phyloP scores from a whole-genome alignment of 2,888 invertebrate species.

The Callyntrura sp. region DNA sequence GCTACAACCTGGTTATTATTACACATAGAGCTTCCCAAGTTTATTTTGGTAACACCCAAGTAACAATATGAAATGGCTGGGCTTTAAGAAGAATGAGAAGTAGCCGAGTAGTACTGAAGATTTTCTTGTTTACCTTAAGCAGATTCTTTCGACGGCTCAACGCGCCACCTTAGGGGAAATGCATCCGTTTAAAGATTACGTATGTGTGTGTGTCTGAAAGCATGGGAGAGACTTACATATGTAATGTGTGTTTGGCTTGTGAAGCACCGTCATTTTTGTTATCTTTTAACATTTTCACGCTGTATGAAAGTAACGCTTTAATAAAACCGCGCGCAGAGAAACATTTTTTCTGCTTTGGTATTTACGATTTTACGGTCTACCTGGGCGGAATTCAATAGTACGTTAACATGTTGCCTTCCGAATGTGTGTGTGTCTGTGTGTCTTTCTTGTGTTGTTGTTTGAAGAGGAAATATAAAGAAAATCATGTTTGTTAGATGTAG shows the following conservation, averaged over 20 bases:
- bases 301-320: slow-evolving; percentile 18
- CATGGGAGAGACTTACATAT: background rate
- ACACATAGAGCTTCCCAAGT: too few relatives aligned
- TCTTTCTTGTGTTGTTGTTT: background rate
- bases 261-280: background rate
- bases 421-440: background rate
- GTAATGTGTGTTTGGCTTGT: background rate
- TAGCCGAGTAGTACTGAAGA: slow-evolving; percentile 5
- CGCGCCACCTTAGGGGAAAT: slow-evolving; percentile 45
- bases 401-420: slow-evolving; percentile 26
- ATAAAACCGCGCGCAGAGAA: slow-evolving; percentile 40
- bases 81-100: too few relatives aligned
- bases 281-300: background rate
- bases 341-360: slow-evolving; percentile 8
- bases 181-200: background rate
- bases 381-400: slow-evolving; percentile 44
- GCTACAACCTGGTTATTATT: too few relatives aligned
- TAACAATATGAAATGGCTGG: too few relatives aligned
- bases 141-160: slow-evolving; percentile 38
- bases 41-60: too few relatives aligned
- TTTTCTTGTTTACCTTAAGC: slow-evolving; percentile 45
- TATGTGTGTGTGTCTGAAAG: too few relatives aligned
- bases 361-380: slow-evolving; percentile 29
- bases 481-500: background rate
- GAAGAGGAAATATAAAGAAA: background rate